phyloP scores from a whole-genome alignment of 2,888 invertebrate genomes.

The Lasioglossum marginatum region DNA sequence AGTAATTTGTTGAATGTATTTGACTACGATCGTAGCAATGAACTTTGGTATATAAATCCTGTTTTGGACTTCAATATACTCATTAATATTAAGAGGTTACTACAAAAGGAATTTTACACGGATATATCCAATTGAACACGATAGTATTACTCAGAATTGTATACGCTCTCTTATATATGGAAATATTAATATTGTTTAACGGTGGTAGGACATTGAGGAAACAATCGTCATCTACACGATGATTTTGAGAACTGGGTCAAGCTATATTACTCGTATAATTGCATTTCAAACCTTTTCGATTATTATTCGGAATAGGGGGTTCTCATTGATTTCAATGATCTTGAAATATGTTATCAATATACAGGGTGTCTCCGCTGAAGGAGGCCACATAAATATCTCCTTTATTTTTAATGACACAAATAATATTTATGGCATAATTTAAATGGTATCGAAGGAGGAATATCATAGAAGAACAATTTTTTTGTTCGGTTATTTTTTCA shows the following conservation, averaged over 20 bases:
- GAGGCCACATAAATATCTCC: too few species aligned
- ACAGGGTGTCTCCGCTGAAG: too few species aligned
- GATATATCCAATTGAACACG: neutral
- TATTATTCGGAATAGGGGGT: neutral
- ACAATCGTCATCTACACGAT: neutral
- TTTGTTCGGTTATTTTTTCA: too few species aligned
- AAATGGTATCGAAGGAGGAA: too few species aligned
- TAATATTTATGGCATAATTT: too few species aligned
- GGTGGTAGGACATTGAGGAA: neutral
- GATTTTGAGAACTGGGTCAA: neutral
- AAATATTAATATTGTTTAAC: conserved; percentile 1
- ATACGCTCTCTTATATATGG: neutral
- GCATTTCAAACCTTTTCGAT: neutral
- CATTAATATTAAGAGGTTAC: neutral
- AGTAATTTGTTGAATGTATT: neutral
- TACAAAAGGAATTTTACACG: neutral
- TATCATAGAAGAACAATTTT: too few species aligned
- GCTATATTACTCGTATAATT: neutral
- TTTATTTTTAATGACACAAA: too few species aligned
- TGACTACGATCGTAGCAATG: neutral
- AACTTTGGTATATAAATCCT: neutral
- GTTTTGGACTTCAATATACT: neutral
- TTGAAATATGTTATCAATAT: neutral
- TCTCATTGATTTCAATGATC: neutral
- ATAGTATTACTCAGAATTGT: neutral